Evolutionary conservation across 1,140 invertebrate species (phyloP), one percentile per base, ranked within the genome.

Genomic region (Himalopsyche phryganea): DNA sequence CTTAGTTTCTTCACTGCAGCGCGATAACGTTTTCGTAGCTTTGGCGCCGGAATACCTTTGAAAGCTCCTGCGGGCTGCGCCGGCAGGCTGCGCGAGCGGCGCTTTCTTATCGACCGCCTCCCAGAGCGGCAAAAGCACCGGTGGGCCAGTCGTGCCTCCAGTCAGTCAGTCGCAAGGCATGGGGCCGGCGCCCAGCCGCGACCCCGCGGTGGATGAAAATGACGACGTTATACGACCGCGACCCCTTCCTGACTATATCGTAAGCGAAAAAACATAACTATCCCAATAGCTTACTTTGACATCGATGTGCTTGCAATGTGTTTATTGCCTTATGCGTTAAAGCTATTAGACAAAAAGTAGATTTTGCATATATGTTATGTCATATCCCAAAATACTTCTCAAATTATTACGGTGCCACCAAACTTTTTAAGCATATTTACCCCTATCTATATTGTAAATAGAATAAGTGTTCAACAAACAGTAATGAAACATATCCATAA

Each of bases 151-250:
- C 46, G 17, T 17, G 14, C 2, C 53, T 40, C 35, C 36, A 32
- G 4, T 14, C 47, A 36, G 48, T 40, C 48, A 40, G 38, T 32
- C 14, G 49, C 40, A 17, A 52, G 57, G 50, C 50, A 59, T 59
- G 57, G 57, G 57, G 33, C 41, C 50, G 49, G 57, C 57, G 23
- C 49, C 57, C 45, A 59, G 50, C 57, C 50, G 57, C 38, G 57
- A 59, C 49, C 38, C 36, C 47, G 48, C 56, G 28, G 19, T 40
- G 11, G 35, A 28, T 35, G 56, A 58, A 18, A 50, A 53, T 13
- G 48, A 42, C 57, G 57, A 48, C 15, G 28, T 52, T 41, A 51
- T 53, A 50, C 20, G 57, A 32, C 42, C 57, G 57, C 49, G 50
- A 6, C 57, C 57, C 1, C 36, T 59, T 5, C 50, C 41, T 7